Evolutionary conservation across 2,888 invertebrate species (phyloP).

Genomic region (Odontocolon sp.): DNA sequence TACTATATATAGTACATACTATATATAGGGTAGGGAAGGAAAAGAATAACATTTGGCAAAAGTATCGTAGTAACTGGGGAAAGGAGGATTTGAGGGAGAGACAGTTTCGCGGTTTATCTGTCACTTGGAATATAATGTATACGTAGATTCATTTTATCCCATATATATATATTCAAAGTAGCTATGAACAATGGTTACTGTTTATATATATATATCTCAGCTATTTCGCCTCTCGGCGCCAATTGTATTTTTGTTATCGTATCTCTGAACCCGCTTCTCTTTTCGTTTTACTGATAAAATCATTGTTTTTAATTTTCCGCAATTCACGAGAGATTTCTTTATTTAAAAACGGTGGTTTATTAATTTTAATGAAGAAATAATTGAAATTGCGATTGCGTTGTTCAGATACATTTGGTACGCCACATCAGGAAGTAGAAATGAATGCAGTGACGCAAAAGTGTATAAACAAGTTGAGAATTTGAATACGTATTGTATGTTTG

Average conservation of each 20-base stretch:
- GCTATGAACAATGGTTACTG: slow-evolving; percentile 13
- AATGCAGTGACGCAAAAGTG: too few relatives aligned
- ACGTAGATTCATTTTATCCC: slow-evolving; percentile 28
- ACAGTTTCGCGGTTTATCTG: slow-evolving; percentile 45
- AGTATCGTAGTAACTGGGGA: slow-evolving; percentile 30
- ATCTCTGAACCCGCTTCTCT: neutral
- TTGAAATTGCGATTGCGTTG: slow-evolving; percentile 8
- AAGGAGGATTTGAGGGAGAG: slow-evolving; percentile 31
- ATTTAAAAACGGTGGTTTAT: too few relatives aligned
- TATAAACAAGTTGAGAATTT: too few relatives aligned
- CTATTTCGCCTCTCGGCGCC: slow-evolving; percentile 9
- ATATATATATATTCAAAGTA: slow-evolving; percentile 4
- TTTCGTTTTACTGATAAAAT: neutral
- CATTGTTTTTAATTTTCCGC: too few relatives aligned
- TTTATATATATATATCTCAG: slow-evolving; percentile 13
- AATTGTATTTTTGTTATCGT: slow-evolving; percentile 30
- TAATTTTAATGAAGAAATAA: slow-evolving; percentile 26
- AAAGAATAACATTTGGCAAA: slow-evolving; percentile 43
- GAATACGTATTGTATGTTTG: too few relatives aligned
- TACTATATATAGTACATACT: neutral
- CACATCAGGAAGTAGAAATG: too few relatives aligned
- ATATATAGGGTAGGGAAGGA: neutral
- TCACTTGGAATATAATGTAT: slow-evolving; percentile 44
- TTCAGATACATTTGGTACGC: too few relatives aligned
- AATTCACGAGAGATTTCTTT: neutral